Evolutionary conservation across 1,140 invertebrate species (phyloP), one percentile per base, ranked within the genome.

Genomic region (Microvelia longipes): DNA sequence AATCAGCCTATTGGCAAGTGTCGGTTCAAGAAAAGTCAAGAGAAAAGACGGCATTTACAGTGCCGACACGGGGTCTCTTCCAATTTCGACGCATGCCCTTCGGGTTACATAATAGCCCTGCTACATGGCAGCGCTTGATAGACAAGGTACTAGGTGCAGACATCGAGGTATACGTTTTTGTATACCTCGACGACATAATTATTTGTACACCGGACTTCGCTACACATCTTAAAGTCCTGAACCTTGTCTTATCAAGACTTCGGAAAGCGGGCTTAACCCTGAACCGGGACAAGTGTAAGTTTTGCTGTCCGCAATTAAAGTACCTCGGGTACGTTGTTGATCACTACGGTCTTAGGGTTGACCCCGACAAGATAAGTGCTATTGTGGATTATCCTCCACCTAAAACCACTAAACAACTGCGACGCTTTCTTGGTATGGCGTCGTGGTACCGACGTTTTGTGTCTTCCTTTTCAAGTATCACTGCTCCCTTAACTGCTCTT

Each of bases 131-230:
- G 67, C 68, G 80, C 2, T 29, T 79, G 0, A 77, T 81, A 1
- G 77, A 78, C 68, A 27, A 73, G 11, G 68, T 77, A 11, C 35
- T 78, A 25, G 75, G 76, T 1, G 75, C 77, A 0, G 75, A 77
- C 65, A 72, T 76, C 15, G 77, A 75, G 28, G 74, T 69, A 14
- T 35, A 74, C 63, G 75, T 75, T 2, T 77, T 76, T 67, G 70
- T 70, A 1, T 82, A 82, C 68, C 70, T 82, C 0, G 80, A 82
- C 66, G 80, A 82, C 65, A 75, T 82, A 5, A 76, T 82, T 26
- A 66, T 82, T 0, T 62, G 78, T 0, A 77, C 76, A 26, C 68
- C 70, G 15, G 72, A 73, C 1, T 80, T 81, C 62, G 75, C 78
- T 0, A 71, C 77, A n/a, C 80, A 82, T 70, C 14, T 78, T 1